Evolutionary conservation across 2,888 invertebrate species (phyloP).

Genomic region (Pseudococcus viburni): DNA sequence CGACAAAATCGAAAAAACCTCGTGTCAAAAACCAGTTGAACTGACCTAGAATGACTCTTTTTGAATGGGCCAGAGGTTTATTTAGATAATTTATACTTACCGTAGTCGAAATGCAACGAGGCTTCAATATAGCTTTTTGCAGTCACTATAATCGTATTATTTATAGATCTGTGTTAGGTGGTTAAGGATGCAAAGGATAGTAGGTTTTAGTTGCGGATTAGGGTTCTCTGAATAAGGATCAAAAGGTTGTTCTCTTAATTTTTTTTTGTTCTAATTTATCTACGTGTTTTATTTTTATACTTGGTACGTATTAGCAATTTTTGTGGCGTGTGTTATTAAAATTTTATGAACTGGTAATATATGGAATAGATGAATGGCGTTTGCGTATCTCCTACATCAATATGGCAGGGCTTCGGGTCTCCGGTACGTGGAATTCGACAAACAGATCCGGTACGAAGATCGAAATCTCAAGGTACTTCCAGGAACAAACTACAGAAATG

Average conservation of each 20-base stretch:
- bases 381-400: slow-evolving; percentile 78
- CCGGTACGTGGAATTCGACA: slow-evolving; percentile 63
- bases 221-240: not conserved
- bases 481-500: slow-evolving; percentile 88
- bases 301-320: not conserved
- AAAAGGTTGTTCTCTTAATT: not conserved
- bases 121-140: slow-evolving; percentile 43
- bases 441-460: slow-evolving; percentile 67
- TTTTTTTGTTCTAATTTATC: not conserved
- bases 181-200: slow-evolving; percentile 4
- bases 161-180: slow-evolving; percentile 43
- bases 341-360: slow-evolving; percentile 58
- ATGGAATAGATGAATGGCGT: slow-evolving; percentile 81
- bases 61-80: not conserved
- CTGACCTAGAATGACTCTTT: not conserved
- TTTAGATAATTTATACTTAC: not conserved
- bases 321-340: slow-evolving; percentile 59
- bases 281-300: not conserved
- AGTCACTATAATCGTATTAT: slow-evolving; percentile 38
- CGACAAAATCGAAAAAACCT: no score
- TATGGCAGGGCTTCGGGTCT: slow-evolving; percentile 66
- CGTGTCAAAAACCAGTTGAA: no score
- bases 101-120: slow-evolving; percentile 25
- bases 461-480: slow-evolving; percentile 70
- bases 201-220: not conserved